Evolutionary conservation across 1,140 invertebrate genomes (phyloP).

Genomic region (Teleopsis dalmanni): DNA sequence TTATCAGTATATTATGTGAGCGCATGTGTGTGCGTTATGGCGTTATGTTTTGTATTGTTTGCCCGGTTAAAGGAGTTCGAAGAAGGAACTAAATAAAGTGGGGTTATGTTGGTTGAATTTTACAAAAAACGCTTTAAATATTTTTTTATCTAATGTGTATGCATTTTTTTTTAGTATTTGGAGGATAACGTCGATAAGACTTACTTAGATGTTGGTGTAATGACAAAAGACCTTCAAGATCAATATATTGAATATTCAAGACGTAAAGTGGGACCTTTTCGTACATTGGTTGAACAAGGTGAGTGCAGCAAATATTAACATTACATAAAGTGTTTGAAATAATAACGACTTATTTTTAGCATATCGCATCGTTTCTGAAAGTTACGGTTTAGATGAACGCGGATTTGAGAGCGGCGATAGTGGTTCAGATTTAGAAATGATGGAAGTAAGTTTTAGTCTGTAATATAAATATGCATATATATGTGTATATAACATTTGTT

Average conservation of each 20-base stretch:
- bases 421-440: constrained; percentile 47
- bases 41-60: too few relatives aligned
- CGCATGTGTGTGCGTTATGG: too few relatives aligned
- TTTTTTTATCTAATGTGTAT: background rate
- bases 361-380: constrained; percentile 51
- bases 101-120: constrained; percentile 7
- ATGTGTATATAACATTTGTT: constrained; percentile 2
- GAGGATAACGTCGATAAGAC: constrained; percentile 63
- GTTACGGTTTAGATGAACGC: constrained; percentile 50
- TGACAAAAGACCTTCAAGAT: constrained; percentile 63
- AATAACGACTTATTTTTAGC: constrained; percentile 37
- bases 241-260: constrained; percentile 62
- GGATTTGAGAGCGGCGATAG: constrained; percentile 49
- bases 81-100: too few relatives aligned
- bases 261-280: constrained; percentile 60
- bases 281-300: constrained; percentile 56
- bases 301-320: too few relatives aligned
- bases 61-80: too few relatives aligned
- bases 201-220: constrained; percentile 63
- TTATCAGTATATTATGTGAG: too few relatives aligned
- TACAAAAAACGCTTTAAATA: background rate
- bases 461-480: constrained; percentile 1
- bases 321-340: too few relatives aligned
- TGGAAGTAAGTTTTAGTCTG: constrained; percentile 32
- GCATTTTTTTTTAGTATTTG: constrained; percentile 45